Base-by-base conservation (phyloP, 2,888 invertebrate genomes). In the Ennomos erosarius region DNA sequence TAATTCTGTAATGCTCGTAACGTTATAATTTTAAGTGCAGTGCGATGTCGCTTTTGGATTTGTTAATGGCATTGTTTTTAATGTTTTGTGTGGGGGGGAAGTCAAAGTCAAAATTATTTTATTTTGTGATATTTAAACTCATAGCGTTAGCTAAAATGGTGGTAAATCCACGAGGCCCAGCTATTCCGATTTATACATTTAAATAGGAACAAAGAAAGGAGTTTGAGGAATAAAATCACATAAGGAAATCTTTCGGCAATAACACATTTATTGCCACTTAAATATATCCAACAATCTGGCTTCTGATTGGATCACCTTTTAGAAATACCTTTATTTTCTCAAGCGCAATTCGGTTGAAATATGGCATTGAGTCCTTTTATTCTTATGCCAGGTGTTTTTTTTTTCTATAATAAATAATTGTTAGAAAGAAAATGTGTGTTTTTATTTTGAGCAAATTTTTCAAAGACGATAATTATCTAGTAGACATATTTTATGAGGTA, bases 1-100 rank as follows among this genome's bases (percentile, higher is more conserved):
- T 85, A 87, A 86, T 87, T 84, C 74, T 74, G 75, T 83, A 81
- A 84, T 80, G 78, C 78, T 47, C 36, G 33, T 13, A 43, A 46
- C 45, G 79, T 78, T 78, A 76, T 81, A 78, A 80, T 80, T 78
- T 71, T 69, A 70, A 73, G 61, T 57, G 57, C 45, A 16, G 37
- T 40, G 59, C 8, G 12, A 50, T 51, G 42, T 38, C 40, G 49
- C 11, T 38, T 42, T 42, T 49, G 49, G 36, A 37, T 52, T 13
- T n/a, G 33, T 1, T 16, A 16, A 16, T 16, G 8, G n/a, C 11
- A 49, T 58, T 58, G 43, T 43, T 48, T 37, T n/a, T 40, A 26
- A 26, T 26, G 26, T 3, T 35, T n/a, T n/a, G n/a, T n/a, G n/a
- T n/a, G n/a, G n/a, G n/a, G n/a, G n/a, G n/a, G n/a, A n/a, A n/a